Percentiles rank a stretch among this genome's conserved stretches.
Evolutionary conservation across 2,888 invertebrate genomes (phyloP).

Genomic region (Drosophila robusta): DNA sequence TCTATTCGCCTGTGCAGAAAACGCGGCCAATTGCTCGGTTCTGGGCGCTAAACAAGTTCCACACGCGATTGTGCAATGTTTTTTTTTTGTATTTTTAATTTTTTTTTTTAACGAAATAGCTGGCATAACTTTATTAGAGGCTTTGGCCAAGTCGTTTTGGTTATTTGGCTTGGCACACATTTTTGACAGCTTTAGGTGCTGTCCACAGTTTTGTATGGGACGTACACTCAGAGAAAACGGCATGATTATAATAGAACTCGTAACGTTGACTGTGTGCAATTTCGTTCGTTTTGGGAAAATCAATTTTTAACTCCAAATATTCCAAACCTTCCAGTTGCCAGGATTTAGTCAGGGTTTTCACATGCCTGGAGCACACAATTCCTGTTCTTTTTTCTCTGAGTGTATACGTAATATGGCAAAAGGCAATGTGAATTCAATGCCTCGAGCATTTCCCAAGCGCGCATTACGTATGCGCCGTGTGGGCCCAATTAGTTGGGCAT

Average conservation of each 20-base stretch:
- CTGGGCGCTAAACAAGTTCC: slow-evolving; percentile 40
- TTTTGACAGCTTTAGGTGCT: slow-evolving; percentile 34
- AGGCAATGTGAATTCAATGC: slow-evolving; percentile 43
- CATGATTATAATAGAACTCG: too few species aligned
- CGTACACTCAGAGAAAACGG: slow-evolving; percentile 1
- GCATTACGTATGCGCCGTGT: slow-evolving; percentile 76
- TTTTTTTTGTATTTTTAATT: not conserved
- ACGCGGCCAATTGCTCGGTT: slow-evolving; percentile 29
- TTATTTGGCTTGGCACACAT: slow-evolving; percentile 63
- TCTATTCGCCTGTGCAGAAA: not conserved
- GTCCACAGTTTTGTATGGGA: slow-evolving; percentile 10
- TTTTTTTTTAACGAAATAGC: not conserved
- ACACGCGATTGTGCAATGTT: slow-evolving; percentile 31
- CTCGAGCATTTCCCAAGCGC: slow-evolving; percentile 70
- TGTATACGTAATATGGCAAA: slow-evolving; percentile 63
- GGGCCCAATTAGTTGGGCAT: slow-evolving; percentile 67
- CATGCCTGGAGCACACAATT: too few species aligned
- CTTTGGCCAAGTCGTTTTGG: slow-evolving; percentile 10
- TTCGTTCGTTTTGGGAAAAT: too few species aligned
- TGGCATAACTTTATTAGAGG: slow-evolving; percentile 21
- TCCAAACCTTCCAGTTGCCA: too few species aligned
- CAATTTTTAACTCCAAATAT: too few species aligned
- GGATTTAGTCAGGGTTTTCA: too few species aligned
- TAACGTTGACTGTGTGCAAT: too few species aligned
- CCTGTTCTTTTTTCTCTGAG: too few species aligned